These are phyloP conservation scores for Delia radicum DNA, from an alignment of 1,140 invertebrate genomes.

Conservation along the genomic window DNA sequence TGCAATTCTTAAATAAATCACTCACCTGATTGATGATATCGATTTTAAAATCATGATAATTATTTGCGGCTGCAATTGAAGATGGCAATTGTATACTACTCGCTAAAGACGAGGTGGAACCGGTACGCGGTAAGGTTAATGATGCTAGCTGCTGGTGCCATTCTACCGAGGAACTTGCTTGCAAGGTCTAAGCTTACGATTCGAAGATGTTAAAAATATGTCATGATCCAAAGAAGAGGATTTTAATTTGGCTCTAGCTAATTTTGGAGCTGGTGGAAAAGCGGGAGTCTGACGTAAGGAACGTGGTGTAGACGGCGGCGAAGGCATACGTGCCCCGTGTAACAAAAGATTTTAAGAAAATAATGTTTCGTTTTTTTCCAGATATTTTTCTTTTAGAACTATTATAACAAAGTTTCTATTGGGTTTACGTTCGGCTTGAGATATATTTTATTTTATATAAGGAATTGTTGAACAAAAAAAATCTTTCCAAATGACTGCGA, in stretches of 20 bases:
- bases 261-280: constrained; percentile 32
- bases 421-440: not conserved
- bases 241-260: constrained; percentile 40
- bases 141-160: constrained; percentile 25
- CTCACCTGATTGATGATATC: constrained; percentile 52
- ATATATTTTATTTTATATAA: no score
- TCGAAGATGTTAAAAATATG: constrained; percentile 42
- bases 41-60: constrained; percentile 54
- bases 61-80: constrained; percentile 33
- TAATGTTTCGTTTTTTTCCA: not conserved
- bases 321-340: constrained; percentile 8
- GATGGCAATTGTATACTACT: constrained; percentile 40
- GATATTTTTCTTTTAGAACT: not conserved
- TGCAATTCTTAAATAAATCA: not conserved
- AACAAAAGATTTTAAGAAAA: not conserved
- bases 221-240: constrained; percentile 49
- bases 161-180: constrained; percentile 5
- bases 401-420: no score
- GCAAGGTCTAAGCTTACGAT: constrained; percentile 31
- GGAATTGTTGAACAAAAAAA: not conserved
- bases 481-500: not conserved
- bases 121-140: constrained; percentile 42
- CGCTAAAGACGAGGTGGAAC: constrained; percentile 47
- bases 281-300: constrained; percentile 28
- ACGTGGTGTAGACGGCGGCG: constrained; percentile 3